Conservation (phyloP, 2,888 invertebrate genomes). For the Lasioglossum lativentre region DNA sequence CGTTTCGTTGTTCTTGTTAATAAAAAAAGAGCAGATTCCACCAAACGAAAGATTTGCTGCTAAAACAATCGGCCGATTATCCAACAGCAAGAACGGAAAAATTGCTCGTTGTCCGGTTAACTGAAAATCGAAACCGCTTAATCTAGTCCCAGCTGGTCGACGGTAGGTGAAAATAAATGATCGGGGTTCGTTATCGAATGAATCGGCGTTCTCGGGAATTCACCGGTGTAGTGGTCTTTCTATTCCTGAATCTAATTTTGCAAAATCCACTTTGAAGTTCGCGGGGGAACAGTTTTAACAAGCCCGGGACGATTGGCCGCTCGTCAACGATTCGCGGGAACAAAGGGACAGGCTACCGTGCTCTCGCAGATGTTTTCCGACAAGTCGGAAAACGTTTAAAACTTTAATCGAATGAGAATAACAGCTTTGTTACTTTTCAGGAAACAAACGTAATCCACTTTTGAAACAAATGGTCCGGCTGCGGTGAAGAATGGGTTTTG, state of each 20-base stretch:
- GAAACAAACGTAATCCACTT: conserved; percentile 7
- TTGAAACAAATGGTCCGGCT: conserved; percentile 4
- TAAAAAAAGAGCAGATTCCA: neutral
- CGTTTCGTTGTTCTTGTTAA: neutral
- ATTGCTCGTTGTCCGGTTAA: neutral
- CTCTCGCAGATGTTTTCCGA: neutral
- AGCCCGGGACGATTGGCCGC: neutral
- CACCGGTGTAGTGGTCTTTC: neutral
- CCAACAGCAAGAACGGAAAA: neutral
- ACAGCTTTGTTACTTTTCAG: conserved; percentile 5
- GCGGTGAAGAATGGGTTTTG: conserved; percentile 7
- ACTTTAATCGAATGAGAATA: conserved; percentile 11
- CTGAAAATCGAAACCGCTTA: neutral
- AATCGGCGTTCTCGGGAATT: neutral
- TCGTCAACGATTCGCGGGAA: neutral
- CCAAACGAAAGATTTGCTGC: neutral
- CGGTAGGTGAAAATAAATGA: neutral
- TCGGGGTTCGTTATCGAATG: neutral
- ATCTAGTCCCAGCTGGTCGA: neutral
- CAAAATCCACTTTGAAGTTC: neutral
- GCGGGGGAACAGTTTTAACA: neutral
- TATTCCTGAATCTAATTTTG: neutral
- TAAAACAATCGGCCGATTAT: neutral
- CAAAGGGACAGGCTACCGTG: neutral
- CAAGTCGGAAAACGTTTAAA: conserved; percentile 5